A percentile compares a stretch with the other conserved stretches of the same genome.
Evolutionary conservation across 2,888 invertebrate genomes (phyloP).

Genomic region (Sphinx pinastri): DNA sequence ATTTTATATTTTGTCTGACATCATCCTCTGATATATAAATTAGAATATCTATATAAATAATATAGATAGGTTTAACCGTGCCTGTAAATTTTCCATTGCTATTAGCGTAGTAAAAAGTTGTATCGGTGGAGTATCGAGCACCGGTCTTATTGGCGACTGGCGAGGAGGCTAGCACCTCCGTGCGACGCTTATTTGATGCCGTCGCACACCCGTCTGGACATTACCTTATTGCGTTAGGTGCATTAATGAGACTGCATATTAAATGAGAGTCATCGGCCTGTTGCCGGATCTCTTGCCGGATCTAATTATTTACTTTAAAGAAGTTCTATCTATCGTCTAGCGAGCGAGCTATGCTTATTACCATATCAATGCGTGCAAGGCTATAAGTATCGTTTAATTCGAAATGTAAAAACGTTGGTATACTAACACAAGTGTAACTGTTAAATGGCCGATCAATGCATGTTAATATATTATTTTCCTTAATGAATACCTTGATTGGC

Average conservation of each 20-base stretch:
- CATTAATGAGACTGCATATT: constrained; percentile 66
- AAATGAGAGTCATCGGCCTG: constrained; percentile 56
- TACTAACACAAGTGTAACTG: neutral
- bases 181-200: constrained; percentile 3
- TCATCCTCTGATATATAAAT: constrained; percentile 16
- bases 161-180: constrained; percentile 19
- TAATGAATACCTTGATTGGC: constrained; percentile 5
- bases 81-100: neutral
- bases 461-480: constrained; percentile 16
- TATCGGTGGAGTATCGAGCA: neutral
- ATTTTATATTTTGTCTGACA: constrained; percentile 7
- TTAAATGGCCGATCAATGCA: constrained; percentile 14
- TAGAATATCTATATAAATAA: neutral
- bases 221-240: constrained; percentile 55
- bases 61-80: constrained; percentile 7
- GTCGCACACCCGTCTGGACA: constrained; percentile 28
- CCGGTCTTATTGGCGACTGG: constrained; percentile 32
- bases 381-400: neutral
- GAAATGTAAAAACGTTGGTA: constrained; percentile 7
- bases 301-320: constrained; percentile 39
- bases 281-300: constrained; percentile 47
- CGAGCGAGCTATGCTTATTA: constrained; percentile 20
- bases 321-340: constrained; percentile 33
- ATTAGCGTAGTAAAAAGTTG: neutral
- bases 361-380: constrained; percentile 15